phyloP scores from a whole-genome alignment of 2,888 invertebrate species.

The Seira ritae region DNA sequence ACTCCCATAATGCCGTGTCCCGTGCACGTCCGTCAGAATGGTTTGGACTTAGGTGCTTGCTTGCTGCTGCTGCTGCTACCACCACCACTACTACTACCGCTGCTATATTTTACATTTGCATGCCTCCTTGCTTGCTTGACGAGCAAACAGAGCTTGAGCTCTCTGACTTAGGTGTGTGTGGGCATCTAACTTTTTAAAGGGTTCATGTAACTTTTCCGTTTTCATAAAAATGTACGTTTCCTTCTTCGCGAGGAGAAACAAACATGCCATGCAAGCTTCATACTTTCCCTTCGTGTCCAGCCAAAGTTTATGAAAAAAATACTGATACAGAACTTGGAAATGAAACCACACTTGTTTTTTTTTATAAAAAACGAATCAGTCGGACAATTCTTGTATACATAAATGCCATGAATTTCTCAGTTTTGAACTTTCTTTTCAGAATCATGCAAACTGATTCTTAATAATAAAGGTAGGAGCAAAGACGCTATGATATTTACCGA shows the following conservation, averaged over 20 bases:
- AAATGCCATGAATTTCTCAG: background rate
- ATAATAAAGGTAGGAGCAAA: background rate
- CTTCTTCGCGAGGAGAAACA: slow-evolving; percentile 15
- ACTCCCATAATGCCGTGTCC: slow-evolving; percentile 55
- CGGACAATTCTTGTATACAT: background rate
- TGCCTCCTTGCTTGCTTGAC: slow-evolving; percentile 14
- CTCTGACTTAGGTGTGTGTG: slow-evolving; percentile 11
- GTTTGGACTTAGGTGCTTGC: slow-evolving; percentile 13
- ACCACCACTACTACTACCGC: too few species aligned
- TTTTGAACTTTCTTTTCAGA: background rate
- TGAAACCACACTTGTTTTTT: background rate
- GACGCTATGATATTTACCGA: too few species aligned
- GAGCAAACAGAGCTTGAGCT: background rate
- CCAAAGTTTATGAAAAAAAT: too few species aligned
- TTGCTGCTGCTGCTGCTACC: too few species aligned
- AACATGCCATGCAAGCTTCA: slow-evolving; percentile 13
- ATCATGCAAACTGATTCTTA: background rate
- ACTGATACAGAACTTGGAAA: background rate
- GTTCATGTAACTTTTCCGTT: slow-evolving; percentile 37
- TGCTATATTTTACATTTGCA: background rate
- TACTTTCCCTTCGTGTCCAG: background rate
- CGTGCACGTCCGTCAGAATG: slow-evolving; percentile 46
- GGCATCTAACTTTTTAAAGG: slow-evolving; percentile 20
- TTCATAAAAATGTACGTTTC: background rate
- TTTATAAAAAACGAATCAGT: background rate